Percentiles rank a stretch among this genome's conserved stretches.
phyloP scores from a whole-genome alignment of 2,797 vertebrate genomes.

The Thamnophis elegans region DNA sequence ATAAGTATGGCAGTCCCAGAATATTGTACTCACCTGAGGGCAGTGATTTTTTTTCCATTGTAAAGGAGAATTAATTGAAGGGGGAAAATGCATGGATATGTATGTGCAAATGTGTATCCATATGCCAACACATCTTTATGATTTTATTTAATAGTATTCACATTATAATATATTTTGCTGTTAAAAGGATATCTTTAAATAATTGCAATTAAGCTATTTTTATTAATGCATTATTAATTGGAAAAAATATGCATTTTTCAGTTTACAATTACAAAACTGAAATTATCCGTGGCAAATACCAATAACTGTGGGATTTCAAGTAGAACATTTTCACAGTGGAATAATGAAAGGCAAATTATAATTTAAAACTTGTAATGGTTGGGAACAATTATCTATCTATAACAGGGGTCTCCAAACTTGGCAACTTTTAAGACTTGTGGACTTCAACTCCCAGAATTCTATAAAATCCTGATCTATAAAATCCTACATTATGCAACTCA shows the following conservation, averaged over 20 bases:
- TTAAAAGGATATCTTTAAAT: conserved; percentile 55
- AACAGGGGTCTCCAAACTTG: background rate
- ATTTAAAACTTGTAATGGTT: conserved; percentile 26
- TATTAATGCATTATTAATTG: conserved; percentile 52
- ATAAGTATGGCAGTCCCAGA: background rate
- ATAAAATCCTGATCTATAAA: background rate
- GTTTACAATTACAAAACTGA: conserved; percentile 40
- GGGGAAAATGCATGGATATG: background rate
- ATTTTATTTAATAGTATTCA: conserved; percentile 11
- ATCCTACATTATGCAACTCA: background rate
- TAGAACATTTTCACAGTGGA: conserved; percentile 33
- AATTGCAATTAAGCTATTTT: conserved; percentile 56
- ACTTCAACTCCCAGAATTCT: too few species aligned
- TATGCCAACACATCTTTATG: background rate
- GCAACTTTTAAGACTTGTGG: too few species aligned
- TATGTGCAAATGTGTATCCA: background rate
- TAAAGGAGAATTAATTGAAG: background rate
- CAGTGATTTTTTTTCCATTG: background rate
- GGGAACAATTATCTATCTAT: conserved; percentile 17
- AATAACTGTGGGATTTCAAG: conserved; percentile 29
- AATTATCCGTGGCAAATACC: conserved; percentile 48
- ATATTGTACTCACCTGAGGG: background rate
- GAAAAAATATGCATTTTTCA: conserved; percentile 45
- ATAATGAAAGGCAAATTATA: conserved; percentile 24
- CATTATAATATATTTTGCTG: conserved; percentile 28